Evolutionary conservation across 2,797 vertebrate species (phyloP), one percentile per base, ranked within the genome.

Genomic region (Sebastes hubbsi): DNA sequence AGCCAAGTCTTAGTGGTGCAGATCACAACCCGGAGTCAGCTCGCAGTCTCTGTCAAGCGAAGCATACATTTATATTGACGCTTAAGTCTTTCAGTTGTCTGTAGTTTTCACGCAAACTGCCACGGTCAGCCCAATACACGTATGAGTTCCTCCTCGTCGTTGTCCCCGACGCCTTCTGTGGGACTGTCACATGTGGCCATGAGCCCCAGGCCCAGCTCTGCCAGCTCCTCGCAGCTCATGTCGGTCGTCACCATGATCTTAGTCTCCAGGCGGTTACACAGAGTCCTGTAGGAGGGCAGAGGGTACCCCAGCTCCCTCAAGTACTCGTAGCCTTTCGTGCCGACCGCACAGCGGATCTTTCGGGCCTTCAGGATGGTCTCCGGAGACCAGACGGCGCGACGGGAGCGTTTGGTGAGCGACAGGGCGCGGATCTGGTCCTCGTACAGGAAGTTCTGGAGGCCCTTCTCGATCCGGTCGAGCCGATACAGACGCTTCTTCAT

Each of bases 381-480:
- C 0, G 95, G 95, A 6, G 95, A 96, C 96, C 96, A 97, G 71
- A 96, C 96, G 0, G 96, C 96, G 2, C 96, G 94, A 2, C 96
- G 91, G 3, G 96, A 96, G 22, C 95, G 95, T 70, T 96, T 96
- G 58, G 93, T 93, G 80, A 97, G 93, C 6, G 96, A 96, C 62
- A 97, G 84, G 6, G 96, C 96, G 0, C 96, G 95, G 67, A 97
- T 94, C 89, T 97, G 96, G 81, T 97, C 96, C 87, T 97, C 96
- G 2, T 88, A 96, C 49, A 97, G 90, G 67, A 97, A 97, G 90
- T 92, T 95, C 82, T 95, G 95, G 6, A 97, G 94, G 20, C 96
- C 95, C 81, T 94, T 96, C 83, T 96, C 96, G 6, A 97, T 94
- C 38, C 94, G 93, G 77, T 95, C 94, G 2, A 96, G 94, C 4